These are phyloP conservation scores for Acanthornis magna DNA, from an alignment of 2,797 vertebrate genomes.

Conservation along the genomic window DNA sequence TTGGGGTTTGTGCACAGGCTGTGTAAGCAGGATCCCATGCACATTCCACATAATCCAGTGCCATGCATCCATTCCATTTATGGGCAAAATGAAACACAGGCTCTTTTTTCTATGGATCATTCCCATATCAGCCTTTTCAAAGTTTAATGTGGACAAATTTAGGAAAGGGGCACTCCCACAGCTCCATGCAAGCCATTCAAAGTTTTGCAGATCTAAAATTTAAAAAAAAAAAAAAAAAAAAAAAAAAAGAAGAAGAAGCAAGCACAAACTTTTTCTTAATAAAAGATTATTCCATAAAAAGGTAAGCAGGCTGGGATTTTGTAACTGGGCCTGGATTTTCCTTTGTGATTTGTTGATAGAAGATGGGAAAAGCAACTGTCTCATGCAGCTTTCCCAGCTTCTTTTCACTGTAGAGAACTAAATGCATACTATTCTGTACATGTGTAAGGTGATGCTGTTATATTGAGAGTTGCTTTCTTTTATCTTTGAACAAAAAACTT, in stretches of 20 bases:
- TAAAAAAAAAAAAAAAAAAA: background rate
- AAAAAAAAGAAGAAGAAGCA: background rate
- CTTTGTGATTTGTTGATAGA: constrained; percentile 50
- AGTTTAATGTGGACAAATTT: constrained; percentile 22
- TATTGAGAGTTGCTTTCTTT: background rate
- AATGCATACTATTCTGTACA: background rate
- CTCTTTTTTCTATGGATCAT: constrained; percentile 30
- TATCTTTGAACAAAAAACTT: constrained; percentile 23
- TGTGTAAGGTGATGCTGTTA: background rate
- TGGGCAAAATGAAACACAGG: constrained; percentile 71
- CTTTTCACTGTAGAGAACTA: constrained; percentile 45
- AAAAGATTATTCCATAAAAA: background rate
- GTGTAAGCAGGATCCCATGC: constrained; percentile 48
- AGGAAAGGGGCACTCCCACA: background rate
- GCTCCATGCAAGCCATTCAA: background rate
- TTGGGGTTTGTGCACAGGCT: constrained; percentile 33
- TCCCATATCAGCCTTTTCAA: constrained; percentile 58
- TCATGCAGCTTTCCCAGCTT: constrained; percentile 38
- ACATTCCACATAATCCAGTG: constrained; percentile 54
- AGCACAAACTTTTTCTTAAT: background rate
- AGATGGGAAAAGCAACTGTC: constrained; percentile 13
- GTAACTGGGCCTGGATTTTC: constrained; percentile 9
- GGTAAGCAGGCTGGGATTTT: background rate
- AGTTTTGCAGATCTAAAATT: background rate
- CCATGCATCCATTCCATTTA: constrained; percentile 71